Percentiles rank a stretch among this genome's conserved stretches.
Conservation (phyloP, 1,140 invertebrate species). For the Pogonognathellus flavescens region DNA sequence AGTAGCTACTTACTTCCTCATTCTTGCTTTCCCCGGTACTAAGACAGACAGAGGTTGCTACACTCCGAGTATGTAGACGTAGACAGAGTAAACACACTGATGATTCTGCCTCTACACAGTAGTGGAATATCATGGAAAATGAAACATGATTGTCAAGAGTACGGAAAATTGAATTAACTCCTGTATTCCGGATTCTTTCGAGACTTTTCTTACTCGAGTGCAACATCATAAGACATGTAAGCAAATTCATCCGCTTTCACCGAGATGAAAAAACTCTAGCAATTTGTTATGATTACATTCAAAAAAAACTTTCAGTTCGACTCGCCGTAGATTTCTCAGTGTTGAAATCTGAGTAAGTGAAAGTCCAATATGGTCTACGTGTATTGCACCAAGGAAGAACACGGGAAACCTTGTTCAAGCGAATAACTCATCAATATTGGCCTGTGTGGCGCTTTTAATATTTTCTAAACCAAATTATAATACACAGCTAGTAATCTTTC, state of each 20-base stretch:
- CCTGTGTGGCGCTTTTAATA: no score
- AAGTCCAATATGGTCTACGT: not conserved
- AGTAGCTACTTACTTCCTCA: no score
- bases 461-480: no score
- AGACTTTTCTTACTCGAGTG: not conserved
- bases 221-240: constrained; percentile 43
- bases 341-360: constrained; percentile 38
- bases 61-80: not conserved
- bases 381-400: not conserved
- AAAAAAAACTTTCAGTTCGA: constrained; percentile 36
- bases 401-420: not conserved
- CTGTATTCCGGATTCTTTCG: constrained; percentile 23
- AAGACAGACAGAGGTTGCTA: no score
- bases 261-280: constrained; percentile 34
- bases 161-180: constrained; percentile 46
- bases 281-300: constrained; percentile 50
- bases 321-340: constrained; percentile 24
- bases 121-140: constrained; percentile 40
- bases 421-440: not conserved
- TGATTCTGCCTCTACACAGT: not conserved
- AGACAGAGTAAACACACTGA: constrained; percentile 9
- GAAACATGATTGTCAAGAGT: constrained; percentile 45
- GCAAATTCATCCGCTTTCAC: constrained; percentile 44
- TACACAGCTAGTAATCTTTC: no score
- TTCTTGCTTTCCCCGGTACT: no score